Evolutionary conservation across 2,888 invertebrate species (phyloP), one percentile per base, ranked within the genome.

Genomic region (Aleiodes leptofemur): DNA sequence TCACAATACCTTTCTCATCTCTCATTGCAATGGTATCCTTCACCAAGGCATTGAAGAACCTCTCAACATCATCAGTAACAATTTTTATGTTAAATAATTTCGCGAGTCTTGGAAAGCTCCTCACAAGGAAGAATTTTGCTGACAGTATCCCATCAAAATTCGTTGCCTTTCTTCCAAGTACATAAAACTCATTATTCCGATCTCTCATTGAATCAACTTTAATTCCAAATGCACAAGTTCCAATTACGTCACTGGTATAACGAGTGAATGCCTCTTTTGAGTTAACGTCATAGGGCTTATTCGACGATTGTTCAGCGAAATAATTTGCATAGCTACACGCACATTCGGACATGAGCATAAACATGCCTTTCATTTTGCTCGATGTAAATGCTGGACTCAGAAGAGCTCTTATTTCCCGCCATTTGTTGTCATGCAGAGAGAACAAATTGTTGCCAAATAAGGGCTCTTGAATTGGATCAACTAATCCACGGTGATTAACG

Each of bases 311-410:
- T n/a, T 83, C 75, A 1, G 56, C 38, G 11, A 81, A 61, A 51
- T 64, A 81, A 6, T 82, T 73, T 8, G 81, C 79, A 69, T 85
- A 85, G 56, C 83, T 84, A 38, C 74, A 77, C 23, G 86, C 86
- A 61, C 86, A 86, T 56, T 85, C 86, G 0, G 80, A 72, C 76
- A 79, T 77, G 4, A 80, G 31, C n/a, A 74, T 73, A 55, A 76
- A 79, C 77, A 80, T 78, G 0, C 48, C 66, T 31, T 76, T 78
- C 80, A 80, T 80, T 38, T 80, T 80, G 61, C 78, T 80, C 78
- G 91, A 88, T 0, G 92, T 92, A 83, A 92, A 92, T 0, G 91
- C 91, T 1, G 92, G 92, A 57, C 91, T 91, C 16, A 92, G 80
- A 0, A 91, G 90, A 0, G 86, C 87, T 11, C 92, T 84, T 90